These are phyloP conservation scores for Drosophila pachea DNA, from an alignment of 1,140 invertebrate species.

Conservation along the genomic window DNA sequence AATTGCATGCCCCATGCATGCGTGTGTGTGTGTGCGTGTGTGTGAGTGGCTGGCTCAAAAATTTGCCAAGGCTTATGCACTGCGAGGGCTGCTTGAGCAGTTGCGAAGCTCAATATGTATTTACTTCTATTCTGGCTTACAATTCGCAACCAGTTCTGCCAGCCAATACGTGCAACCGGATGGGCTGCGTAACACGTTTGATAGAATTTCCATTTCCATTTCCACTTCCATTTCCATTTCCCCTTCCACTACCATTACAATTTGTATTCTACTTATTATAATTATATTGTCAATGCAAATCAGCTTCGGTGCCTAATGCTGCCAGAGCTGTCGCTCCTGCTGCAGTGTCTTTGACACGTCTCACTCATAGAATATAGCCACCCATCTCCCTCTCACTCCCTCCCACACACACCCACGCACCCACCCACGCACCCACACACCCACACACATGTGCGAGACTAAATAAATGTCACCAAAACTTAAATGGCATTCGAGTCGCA, in stretches of 20 bases:
- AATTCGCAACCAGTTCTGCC: background rate
- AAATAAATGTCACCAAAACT: slow-evolving; percentile 55
- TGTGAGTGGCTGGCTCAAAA: slow-evolving; percentile 3
- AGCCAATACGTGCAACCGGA: background rate
- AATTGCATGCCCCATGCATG: slow-evolving; percentile 15
- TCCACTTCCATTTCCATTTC: slow-evolving; percentile 26
- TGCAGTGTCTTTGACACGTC: slow-evolving; percentile 36
- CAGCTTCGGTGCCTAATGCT: slow-evolving; percentile 22
- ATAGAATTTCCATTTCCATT: slow-evolving; percentile 23
- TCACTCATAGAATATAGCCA: slow-evolving; percentile 1
- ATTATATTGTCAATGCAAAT: slow-evolving; percentile 71
- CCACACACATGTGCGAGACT: slow-evolving; percentile 3
- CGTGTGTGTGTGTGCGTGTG: background rate
- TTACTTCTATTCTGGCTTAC: background rate
- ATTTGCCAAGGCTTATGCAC: background rate
- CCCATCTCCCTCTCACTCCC: background rate
- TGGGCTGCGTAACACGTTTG: slow-evolving; percentile 5
- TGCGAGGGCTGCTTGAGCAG: background rate
- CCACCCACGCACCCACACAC: background rate
- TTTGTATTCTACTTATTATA: slow-evolving; percentile 46
- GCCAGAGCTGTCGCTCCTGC: slow-evolving; percentile 5
- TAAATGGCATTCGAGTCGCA: slow-evolving; percentile 72
- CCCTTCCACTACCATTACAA: slow-evolving; percentile 27
- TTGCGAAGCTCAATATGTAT: too few relatives aligned
- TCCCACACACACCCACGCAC: background rate